These are phyloP conservation scores for Odocoileus virginianus DNA, from an alignment of 2,113 vertebrate species.

Conservation along the genomic window DNA sequence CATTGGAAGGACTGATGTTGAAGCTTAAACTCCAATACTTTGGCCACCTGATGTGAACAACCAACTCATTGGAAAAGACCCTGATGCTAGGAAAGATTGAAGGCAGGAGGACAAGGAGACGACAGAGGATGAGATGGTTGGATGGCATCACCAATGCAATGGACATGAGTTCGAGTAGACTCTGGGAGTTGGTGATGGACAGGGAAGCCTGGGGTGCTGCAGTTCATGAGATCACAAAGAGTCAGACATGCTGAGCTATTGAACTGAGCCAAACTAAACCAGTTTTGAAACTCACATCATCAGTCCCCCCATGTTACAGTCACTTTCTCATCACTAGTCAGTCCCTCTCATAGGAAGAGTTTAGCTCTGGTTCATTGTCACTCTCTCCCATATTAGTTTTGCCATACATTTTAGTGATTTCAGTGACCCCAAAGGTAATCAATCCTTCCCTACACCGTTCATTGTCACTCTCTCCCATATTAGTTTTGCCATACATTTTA, in stretches of 20 bases:
- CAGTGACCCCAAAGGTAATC: neutral
- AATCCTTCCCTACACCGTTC: neutral
- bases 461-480: neutral
- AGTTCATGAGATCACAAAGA: no score
- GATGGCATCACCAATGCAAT: neutral
- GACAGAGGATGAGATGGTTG: no score
- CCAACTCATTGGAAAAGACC: neutral
- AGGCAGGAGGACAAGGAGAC: neutral
- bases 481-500: neutral
- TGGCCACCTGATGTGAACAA: no score
- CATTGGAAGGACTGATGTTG: no score
- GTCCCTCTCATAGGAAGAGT: neutral
- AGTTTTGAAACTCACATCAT: neutral
- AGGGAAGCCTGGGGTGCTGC: no score
- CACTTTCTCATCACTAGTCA: neutral
- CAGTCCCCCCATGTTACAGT: neutral
- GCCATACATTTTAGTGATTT: neutral
- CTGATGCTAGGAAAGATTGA: neutral
- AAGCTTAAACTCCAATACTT: no score
- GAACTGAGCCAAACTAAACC: neutral
- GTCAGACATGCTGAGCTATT: neutral
- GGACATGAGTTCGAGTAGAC: neutral
- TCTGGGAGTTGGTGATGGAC: neutral
- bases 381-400: neutral
- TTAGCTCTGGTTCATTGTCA: neutral